These are phyloP conservation scores for Tachuris rubrigastra DNA, from an alignment of 2,113 vertebrate species.

Conservation along the genomic window DNA sequence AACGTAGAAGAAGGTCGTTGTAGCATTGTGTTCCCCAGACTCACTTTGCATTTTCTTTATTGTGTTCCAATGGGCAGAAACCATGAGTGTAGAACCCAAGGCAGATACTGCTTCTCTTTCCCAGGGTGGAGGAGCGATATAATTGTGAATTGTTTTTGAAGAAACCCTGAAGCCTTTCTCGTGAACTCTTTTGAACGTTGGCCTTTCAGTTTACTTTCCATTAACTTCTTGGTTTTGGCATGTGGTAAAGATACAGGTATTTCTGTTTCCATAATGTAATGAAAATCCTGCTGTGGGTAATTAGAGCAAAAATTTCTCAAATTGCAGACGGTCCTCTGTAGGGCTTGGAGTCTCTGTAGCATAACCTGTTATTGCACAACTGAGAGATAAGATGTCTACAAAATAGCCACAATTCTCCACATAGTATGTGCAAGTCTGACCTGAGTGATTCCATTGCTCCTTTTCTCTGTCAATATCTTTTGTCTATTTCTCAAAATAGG, in stretches of 20 bases:
- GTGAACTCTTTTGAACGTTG: neutral
- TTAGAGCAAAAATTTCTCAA: neutral
- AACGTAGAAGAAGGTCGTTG: neutral
- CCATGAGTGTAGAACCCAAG: neutral
- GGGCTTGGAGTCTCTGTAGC: neutral
- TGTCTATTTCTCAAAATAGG: neutral
- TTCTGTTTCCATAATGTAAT: neutral
- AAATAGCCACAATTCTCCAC: neutral
- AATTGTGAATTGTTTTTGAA: neutral
- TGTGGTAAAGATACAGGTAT: neutral
- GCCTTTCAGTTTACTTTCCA: neutral
- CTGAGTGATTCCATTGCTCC: neutral
- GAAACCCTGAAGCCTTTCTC: neutral
- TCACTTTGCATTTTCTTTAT: neutral
- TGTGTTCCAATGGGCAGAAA: neutral
- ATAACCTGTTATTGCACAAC: rapidly evolving
- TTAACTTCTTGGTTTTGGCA: neutral
- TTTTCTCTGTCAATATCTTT: neutral
- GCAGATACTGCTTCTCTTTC: neutral
- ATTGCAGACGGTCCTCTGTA: neutral
- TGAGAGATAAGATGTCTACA: neutral
- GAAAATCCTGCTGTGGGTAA: neutral
- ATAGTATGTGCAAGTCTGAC: neutral
- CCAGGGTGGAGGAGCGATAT: neutral
- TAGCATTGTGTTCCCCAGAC: neutral